Percentiles rank a stretch among this genome's conserved stretches.
phyloP scores from a whole-genome alignment of 2,797 vertebrate genomes.

The Tenualosa thibaudeaui region DNA sequence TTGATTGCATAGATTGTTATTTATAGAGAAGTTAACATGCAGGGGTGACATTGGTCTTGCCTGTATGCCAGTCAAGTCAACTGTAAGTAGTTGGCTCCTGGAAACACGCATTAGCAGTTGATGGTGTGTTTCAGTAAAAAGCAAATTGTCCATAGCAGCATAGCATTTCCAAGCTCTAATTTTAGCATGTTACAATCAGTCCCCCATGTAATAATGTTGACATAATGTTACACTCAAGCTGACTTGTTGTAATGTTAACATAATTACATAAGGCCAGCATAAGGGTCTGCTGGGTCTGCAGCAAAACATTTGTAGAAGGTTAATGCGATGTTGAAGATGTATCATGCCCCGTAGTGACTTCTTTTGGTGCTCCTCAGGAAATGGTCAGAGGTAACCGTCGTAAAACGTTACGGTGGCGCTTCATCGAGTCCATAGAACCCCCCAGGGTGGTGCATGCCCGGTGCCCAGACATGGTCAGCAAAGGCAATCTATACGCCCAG shows the following conservation, averaged over 20 bases:
- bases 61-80: neutral
- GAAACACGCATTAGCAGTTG: neutral
- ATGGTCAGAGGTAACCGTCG: conserved; percentile 90
- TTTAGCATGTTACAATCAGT: neutral
- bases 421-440: conserved; percentile 85
- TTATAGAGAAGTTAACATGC: neutral
- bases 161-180: neutral
- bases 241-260: too few relatives aligned
- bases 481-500: conserved; percentile 87
- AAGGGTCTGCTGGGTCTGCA: too few relatives aligned
- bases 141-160: neutral
- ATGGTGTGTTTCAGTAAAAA: too few relatives aligned
- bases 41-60: neutral
- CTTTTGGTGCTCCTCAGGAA: conserved; percentile 72
- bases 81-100: too few relatives aligned
- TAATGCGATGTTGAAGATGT: neutral
- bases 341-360: neutral
- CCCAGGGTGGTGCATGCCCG: conserved; percentile 85
- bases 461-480: conserved; percentile 77
- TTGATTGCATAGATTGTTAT: neutral
- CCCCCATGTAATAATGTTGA: too few relatives aligned
- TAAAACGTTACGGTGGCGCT: conserved; percentile 86
- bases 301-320: neutral
- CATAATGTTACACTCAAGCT: too few relatives aligned
- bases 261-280: too few relatives aligned